phyloP scores from a whole-genome alignment of 1,140 invertebrate genomes.

The Tetragonula clypearis region DNA sequence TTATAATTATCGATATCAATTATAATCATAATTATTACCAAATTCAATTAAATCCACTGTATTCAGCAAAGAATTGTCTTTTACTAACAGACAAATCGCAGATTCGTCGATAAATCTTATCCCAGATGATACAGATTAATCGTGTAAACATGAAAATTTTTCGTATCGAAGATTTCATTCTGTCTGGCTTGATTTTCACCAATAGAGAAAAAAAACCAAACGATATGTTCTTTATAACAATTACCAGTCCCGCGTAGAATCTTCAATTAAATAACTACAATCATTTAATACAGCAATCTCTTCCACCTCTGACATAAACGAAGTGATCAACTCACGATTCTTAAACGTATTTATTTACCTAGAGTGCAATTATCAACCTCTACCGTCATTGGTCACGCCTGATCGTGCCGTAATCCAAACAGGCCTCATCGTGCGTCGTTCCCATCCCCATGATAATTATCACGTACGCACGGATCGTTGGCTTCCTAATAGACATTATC shows the following conservation, averaged over 20 bases:
- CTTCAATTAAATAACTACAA: too few species aligned
- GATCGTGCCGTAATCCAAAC: conserved; percentile 15
- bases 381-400: conserved; percentile 20
- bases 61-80: background rate
- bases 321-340: background rate
- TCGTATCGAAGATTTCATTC: too few species aligned
- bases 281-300: too few species aligned
- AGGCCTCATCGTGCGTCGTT: background rate
- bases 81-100: background rate
- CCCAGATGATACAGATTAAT: too few species aligned
- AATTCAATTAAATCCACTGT: background rate
- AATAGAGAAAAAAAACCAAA: too few species aligned
- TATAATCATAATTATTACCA: background rate
- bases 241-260: too few species aligned
- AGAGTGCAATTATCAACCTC: background rate
- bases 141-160: too few species aligned
- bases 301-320: too few species aligned
- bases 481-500: conserved; percentile 53
- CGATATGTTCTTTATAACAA: too few species aligned
- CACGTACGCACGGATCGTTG: conserved; percentile 54
- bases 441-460: conserved; percentile 50
- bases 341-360: background rate
- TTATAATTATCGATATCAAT: too few species aligned
- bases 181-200: too few species aligned
- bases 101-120: background rate